These are phyloP conservation scores for Athripsodes cinereus DNA, from an alignment of 2,888 invertebrate species.

Conservation along the genomic window DNA sequence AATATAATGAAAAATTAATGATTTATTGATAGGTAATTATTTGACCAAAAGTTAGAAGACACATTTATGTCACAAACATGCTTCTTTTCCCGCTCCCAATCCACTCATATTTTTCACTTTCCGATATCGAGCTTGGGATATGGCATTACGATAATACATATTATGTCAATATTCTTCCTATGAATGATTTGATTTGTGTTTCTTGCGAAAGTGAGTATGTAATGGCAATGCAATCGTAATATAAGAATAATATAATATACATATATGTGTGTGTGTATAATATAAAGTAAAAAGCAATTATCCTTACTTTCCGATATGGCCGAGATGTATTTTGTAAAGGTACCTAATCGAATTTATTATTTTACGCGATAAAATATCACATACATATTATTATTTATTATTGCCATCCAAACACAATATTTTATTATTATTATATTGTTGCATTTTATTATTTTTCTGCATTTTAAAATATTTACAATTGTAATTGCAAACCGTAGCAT, in stretches of 20 bases:
- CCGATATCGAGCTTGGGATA: too few relatives aligned
- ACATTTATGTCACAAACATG: too few relatives aligned
- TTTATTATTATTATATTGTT: background rate
- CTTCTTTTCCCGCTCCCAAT: too few relatives aligned
- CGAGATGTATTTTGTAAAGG: slow-evolving; percentile 15
- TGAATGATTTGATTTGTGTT: background rate
- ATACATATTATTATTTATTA: background rate
- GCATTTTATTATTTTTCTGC: background rate
- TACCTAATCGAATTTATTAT: slow-evolving; percentile 16
- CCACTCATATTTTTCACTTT: too few relatives aligned
- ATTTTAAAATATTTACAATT: slow-evolving; percentile 1
- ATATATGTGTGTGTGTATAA: too few relatives aligned
- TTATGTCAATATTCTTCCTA: too few relatives aligned
- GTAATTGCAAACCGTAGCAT: background rate
- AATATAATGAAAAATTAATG: too few relatives aligned
- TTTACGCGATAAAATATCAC: slow-evolving; percentile 12
- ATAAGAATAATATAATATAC: background rate
- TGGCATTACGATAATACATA: too few relatives aligned
- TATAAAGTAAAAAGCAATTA: slow-evolving; percentile 18
- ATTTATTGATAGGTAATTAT: too few relatives aligned
- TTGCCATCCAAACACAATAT: background rate
- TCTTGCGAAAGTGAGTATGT: background rate
- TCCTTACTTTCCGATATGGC: slow-evolving; percentile 16
- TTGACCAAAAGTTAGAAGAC: too few relatives aligned
- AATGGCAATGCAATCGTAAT: background rate